Conservation (phyloP, 2,113 vertebrate genomes). For the Coptodon bakossiorum region DNA sequence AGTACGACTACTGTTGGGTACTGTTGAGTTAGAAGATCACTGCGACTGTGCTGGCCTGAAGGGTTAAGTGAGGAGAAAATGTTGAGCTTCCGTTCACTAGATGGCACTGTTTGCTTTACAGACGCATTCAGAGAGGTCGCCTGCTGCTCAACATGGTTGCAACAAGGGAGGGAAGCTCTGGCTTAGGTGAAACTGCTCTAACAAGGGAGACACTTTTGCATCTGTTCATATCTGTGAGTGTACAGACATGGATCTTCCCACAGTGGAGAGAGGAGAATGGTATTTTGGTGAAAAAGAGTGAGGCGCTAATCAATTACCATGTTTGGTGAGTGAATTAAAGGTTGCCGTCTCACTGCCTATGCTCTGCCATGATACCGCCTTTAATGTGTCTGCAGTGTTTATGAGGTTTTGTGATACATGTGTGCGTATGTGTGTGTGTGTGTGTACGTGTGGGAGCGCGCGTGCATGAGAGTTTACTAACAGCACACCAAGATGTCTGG, state of each 20-base stretch:
- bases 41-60: neutral
- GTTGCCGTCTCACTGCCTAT: constrained; percentile 7
- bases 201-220: constrained; percentile 35
- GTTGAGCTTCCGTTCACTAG: constrained; percentile 65
- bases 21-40: neutral
- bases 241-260: constrained; percentile 33
- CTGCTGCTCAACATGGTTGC: neutral
- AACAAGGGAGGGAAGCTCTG: constrained; percentile 5
- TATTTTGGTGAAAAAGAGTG: constrained; percentile 17
- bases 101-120: constrained; percentile 79
- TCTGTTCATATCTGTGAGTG: constrained; percentile 40
- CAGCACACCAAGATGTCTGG: constrained; percentile 60
- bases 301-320: constrained; percentile 20
- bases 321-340: constrained; percentile 39
- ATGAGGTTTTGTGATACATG: neutral
- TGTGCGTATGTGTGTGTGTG: neutral
- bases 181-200: constrained; percentile 22
- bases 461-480: constrained; percentile 63
- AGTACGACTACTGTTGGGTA: neutral
- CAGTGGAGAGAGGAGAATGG: neutral
- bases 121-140: constrained; percentile 16
- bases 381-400: constrained; percentile 28
- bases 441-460: neutral
- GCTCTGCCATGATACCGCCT: neutral
- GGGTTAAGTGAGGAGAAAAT: neutral